A percentile compares a stretch with the other conserved stretches of the same genome.
These are phyloP conservation scores for Sanderia malayensis DNA, from an alignment of 30 jellyfish, hydroid and myxozoan species.

Conservation along the genomic window DNA sequence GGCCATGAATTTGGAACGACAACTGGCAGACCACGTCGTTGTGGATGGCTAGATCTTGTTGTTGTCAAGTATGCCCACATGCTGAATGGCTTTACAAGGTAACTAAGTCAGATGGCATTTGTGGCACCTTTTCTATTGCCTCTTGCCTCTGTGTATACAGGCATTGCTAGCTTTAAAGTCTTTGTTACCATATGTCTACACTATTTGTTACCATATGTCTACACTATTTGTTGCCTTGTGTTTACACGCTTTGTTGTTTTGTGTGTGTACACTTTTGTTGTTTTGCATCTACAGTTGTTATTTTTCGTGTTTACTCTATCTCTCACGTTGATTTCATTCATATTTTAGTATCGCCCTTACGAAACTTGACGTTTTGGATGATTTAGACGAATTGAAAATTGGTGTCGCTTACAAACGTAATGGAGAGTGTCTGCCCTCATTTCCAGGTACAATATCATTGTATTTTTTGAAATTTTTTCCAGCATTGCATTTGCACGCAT, in stretches of 20 bases:
- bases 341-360: conserved; percentile 87
- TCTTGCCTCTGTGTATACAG: too few species aligned
- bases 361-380: conserved; percentile 96
- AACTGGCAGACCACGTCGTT: conserved; percentile 97
- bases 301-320: too few species aligned
- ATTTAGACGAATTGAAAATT: conserved; percentile 77
- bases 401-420: conserved; percentile 72
- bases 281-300: background rate
- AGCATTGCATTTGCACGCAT: background rate
- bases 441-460: conserved; percentile 85
- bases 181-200: background rate
- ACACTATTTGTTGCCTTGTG: background rate
- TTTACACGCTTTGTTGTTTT: background rate
- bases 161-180: too few species aligned
- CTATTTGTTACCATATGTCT: background rate
- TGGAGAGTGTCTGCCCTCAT: conserved; percentile 76
- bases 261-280: background rate
- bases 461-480: too few species aligned
- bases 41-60: conserved; percentile 99
- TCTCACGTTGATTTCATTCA: too few species aligned
- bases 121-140: too few species aligned
- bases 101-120: background rate
- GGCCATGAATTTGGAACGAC: conserved; percentile 99
- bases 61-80: conserved; percentile 88
- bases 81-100: conserved; percentile 97